Evolutionary conservation across 2,888 invertebrate genomes (phyloP).

Genomic region (Clivina fossor): DNA sequence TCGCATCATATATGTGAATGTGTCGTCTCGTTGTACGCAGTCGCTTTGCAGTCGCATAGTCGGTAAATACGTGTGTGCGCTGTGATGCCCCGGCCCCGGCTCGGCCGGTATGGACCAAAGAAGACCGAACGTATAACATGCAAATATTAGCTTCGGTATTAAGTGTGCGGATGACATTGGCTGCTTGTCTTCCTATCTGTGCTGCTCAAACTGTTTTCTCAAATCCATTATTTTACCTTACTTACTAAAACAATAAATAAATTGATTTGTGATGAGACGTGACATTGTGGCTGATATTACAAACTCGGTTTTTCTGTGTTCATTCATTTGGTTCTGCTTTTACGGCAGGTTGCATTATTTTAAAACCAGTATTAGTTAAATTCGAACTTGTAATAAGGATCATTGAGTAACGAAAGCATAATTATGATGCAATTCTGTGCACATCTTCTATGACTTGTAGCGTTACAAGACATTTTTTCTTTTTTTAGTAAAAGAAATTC

Average conservation of each 20-base stretch:
- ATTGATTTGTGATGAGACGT: no score
- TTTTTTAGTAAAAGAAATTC: no score
- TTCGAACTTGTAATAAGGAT: no score
- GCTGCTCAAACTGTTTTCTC: neutral
- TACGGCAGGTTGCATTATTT: no score
- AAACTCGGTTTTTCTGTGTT: no score
- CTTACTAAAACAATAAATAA: neutral
- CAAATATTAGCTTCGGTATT: constrained; percentile 21
- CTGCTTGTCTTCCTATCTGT: constrained; percentile 1
- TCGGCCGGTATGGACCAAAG: constrained; percentile 19
- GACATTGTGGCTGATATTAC: no score
- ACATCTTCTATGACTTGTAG: no score
- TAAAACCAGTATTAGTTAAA: no score
- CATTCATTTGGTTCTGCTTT: no score
- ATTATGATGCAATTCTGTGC: no score
- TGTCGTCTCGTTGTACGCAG: neutral
- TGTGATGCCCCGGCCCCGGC: neutral
- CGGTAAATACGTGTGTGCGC: constrained; percentile 6
- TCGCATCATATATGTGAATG: neutral
- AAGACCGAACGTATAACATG: constrained; percentile 9
- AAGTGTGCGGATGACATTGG: constrained; percentile 14
- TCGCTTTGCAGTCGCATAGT: constrained; percentile 12
- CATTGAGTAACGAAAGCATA: no score
- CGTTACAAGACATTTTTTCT: no score
- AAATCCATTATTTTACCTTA: neutral